Base-by-base conservation (phyloP, 2,113 vertebrate species). In the Ammospiza nelsoni region DNA sequence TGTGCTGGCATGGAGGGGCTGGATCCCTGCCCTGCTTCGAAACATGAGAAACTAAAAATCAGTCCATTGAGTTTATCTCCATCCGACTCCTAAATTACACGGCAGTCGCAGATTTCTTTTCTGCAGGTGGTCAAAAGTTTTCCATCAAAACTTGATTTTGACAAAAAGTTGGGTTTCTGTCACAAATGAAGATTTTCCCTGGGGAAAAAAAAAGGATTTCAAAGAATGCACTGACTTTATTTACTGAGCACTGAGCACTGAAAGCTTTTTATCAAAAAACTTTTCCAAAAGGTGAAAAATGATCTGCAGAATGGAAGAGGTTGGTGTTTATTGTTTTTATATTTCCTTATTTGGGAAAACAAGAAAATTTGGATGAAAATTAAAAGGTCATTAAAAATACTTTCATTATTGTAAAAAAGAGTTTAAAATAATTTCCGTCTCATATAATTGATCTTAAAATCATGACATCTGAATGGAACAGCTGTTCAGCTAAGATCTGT, bases 31-130 rank as follows among this genome's bases (percentile, higher is more conserved):
- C 88, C 61, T 7, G 0, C 44, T 68, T 52, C 0, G 69, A 95
- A 96, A 96, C 80, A 90, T 1, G 44, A 94, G 90, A 59, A 95
- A 95, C 89, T 96, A 92, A 91, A 93, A 80, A 76, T 75, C 85
- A 90, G 72, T 71, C 35, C 76, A 37, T 44, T 92, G 92, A 80
- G 79, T 89, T 87, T 81, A 65, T 87, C 87, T 89, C 61, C 68
- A 71, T 65, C 82, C 1, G 2, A 84, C 57, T 93, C 54, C 83
- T 69, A 33, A 90, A 84, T 81, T 68, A 75, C 61, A 57, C 4
- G 4, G n/a, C 75, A 16, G 49, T 92, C 1, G 0, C 66, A 81
- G 68, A 25, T 88, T 83, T 74, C 22, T 9, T 75, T 88, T 78
- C 61, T 2, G 7, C 73, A 96, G 87, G 59, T 95, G 66, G 73